These are phyloP conservation scores for Pteropus alecto DNA, from an alignment of 2,113 vertebrate species.

Conservation along the genomic window DNA sequence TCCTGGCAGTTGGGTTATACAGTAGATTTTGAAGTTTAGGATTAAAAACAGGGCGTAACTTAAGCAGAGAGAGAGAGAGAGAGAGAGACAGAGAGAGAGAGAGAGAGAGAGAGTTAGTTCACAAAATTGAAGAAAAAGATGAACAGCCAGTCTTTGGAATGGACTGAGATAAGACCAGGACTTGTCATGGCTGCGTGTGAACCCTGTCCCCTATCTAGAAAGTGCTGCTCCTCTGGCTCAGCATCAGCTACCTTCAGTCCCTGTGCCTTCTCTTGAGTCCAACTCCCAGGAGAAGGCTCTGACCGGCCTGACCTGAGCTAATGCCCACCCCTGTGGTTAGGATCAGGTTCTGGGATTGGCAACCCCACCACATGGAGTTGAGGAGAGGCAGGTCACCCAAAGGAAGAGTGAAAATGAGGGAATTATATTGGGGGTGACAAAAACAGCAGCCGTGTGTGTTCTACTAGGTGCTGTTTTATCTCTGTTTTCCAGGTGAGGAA, in stretches of 20 bases:
- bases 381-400: neutral
- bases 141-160: neutral
- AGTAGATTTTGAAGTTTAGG: neutral
- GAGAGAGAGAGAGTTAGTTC: neutral
- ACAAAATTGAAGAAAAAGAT: neutral
- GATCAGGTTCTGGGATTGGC: neutral
- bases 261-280: neutral
- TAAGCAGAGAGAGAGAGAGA: neutral
- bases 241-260: neutral
- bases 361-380: neutral
- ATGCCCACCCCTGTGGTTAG: neutral
- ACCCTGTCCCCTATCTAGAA: neutral
- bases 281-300: neutral
- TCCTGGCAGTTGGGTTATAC: neutral
- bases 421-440: neutral
- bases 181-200: too few species aligned
- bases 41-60: neutral
- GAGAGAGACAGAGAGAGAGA: neutral
- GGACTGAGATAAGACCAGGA: neutral
- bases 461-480: neutral
- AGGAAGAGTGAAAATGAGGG: neutral
- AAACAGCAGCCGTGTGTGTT: neutral
- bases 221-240: neutral
- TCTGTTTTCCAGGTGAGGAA: neutral
- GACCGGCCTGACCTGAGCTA: neutral